phyloP scores from a whole-genome alignment of 2,113 vertebrate genomes.

The Laticauda colubrina region DNA sequence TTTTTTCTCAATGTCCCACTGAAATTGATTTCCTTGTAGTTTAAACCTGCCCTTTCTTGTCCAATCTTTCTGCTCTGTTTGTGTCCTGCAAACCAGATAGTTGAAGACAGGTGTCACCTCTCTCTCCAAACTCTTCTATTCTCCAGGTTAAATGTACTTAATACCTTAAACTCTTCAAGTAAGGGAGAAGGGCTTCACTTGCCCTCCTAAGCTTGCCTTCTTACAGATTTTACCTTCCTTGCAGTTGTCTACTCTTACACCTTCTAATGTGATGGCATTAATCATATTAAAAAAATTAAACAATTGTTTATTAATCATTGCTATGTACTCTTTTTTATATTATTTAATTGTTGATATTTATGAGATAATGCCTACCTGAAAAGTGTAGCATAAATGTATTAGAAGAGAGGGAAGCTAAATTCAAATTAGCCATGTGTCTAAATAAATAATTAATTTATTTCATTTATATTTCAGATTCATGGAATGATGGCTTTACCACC shows the following conservation, averaged over 20 bases:
- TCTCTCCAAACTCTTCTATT: background rate
- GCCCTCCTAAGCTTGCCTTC: background rate
- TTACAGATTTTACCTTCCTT: background rate
- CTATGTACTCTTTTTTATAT: background rate
- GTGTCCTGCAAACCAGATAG: background rate
- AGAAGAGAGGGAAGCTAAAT: background rate
- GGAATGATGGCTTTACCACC: slow-evolving; percentile 76
- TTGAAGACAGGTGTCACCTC: background rate
- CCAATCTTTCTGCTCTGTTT: background rate
- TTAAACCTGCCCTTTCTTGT: background rate
- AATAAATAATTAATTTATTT: background rate
- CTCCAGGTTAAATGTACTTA: background rate
- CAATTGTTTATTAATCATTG: background rate
- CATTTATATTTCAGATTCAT: slow-evolving; percentile 71
- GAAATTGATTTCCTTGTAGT: background rate
- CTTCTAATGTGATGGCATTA: background rate
- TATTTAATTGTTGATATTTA: background rate
- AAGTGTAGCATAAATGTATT: background rate
- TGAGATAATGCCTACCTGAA: background rate
- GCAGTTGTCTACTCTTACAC: background rate
- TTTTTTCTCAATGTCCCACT: background rate
- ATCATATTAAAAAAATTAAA: background rate
- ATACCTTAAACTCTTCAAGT: background rate
- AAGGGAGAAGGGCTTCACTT: background rate
- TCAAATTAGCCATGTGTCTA: background rate